Conservation (phyloP, 1,140 invertebrate genomes). For the Zaprionus lachaisei region DNA sequence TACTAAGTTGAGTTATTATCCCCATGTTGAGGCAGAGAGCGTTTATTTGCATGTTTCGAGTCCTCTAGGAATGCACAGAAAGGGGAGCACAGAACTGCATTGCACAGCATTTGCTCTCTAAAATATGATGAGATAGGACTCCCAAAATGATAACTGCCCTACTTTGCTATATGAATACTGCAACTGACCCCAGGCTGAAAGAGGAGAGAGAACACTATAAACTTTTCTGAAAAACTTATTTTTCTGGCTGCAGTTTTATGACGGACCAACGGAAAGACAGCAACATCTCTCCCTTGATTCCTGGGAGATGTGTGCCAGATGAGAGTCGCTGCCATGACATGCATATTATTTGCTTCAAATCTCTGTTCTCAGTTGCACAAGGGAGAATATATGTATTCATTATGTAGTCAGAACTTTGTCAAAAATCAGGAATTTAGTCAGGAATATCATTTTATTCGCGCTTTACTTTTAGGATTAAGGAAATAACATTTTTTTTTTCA, state of each 20-base stretch:
- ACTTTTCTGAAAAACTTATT: slow-evolving; percentile 5
- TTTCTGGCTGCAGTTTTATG: slow-evolving; percentile 60
- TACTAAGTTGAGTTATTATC: slow-evolving; percentile 18
- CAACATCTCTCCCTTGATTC: not conserved
- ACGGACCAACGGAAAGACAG: slow-evolving; percentile 15
- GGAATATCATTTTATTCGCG: not conserved
- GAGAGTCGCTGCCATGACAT: not conserved
- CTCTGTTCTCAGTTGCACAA: not conserved
- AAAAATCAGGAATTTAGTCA: not conserved
- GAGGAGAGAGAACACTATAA: slow-evolving; percentile 1
- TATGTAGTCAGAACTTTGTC: not conserved
- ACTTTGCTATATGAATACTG: not conserved
- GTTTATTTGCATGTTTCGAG: slow-evolving; percentile 58
- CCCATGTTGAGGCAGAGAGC: slow-evolving; percentile 9
- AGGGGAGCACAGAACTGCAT: slow-evolving; percentile 13
- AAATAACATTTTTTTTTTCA: too few relatives aligned
- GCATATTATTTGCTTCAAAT: not conserved
- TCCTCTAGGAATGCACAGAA: slow-evolving; percentile 1
- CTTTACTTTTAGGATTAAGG: too few relatives aligned
- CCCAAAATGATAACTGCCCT: slow-evolving; percentile 44
- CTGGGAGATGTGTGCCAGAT: not conserved
- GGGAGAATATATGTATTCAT: too few relatives aligned
- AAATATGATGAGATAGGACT: slow-evolving; percentile 73
- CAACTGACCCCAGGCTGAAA: slow-evolving; percentile 12
- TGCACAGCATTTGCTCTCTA: slow-evolving; percentile 15